Conservation (phyloP, 2,888 invertebrate genomes). For the Chrysolina oricalcia region DNA sequence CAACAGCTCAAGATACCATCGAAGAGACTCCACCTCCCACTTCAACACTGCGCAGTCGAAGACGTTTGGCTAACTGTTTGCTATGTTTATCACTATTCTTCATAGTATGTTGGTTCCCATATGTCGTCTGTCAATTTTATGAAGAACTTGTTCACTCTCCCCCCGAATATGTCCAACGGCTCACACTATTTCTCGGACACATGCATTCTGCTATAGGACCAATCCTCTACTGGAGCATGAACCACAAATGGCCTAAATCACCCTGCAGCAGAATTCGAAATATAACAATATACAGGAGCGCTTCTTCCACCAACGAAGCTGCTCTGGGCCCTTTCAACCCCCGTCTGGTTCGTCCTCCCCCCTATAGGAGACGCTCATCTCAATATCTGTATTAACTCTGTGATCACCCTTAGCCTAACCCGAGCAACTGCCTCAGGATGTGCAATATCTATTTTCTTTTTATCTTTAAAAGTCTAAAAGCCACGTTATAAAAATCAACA, state of each 20-base stretch:
- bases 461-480: constrained; percentile 43
- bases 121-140: constrained; percentile 79
- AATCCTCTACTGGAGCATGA: constrained; percentile 85
- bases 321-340: constrained; percentile 87
- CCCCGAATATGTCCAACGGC: constrained; percentile 71
- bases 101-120: constrained; percentile 86
- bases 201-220: constrained; percentile 88
- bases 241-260: constrained; percentile 77
- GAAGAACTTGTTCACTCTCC: constrained; percentile 72
- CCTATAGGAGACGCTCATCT: constrained; percentile 78
- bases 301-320: constrained; percentile 86
- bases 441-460: constrained; percentile 55
- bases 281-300: constrained; percentile 74
- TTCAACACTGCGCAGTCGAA: constrained; percentile 80
- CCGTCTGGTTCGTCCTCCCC: constrained; percentile 79
- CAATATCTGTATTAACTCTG: constrained; percentile 79
- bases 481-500: constrained; percentile 38
- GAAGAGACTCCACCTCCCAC: constrained; percentile 75
- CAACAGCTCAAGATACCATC: constrained; percentile 63
- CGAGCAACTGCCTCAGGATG: constrained; percentile 63
- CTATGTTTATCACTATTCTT: constrained; percentile 83
- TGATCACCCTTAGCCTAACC: constrained; percentile 61
- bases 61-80: constrained; percentile 83
- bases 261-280: constrained; percentile 47
- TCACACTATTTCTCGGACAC: constrained; percentile 78